These are phyloP conservation scores for Leptonema lineaticorne DNA, from an alignment of 1,140 invertebrate genomes.

Conservation along the genomic window DNA sequence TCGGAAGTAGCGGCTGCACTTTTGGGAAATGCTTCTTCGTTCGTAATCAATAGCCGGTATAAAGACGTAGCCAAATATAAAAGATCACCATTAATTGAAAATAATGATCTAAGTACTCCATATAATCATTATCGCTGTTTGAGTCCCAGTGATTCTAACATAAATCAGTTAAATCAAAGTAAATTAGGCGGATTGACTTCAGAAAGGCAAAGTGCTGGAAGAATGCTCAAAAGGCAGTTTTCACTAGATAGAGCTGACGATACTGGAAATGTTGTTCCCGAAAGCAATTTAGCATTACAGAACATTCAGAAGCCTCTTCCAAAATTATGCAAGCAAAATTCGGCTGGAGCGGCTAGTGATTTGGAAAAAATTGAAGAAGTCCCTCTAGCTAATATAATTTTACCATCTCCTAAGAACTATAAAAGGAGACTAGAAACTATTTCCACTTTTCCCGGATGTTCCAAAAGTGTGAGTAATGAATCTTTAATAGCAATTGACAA, in stretches of 20 bases:
- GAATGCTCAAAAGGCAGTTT: conserved; percentile 67
- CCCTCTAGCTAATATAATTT: conserved; percentile 45
- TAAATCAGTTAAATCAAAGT: conserved; percentile 49
- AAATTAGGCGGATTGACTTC: conserved; percentile 45
- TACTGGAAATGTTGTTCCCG: conserved; percentile 45
- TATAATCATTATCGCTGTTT: conserved; percentile 72
- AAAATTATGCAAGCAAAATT: conserved; percentile 68
- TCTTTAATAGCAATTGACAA: conserved; percentile 40
- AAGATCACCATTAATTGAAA: conserved; percentile 52
- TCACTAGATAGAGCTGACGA: conserved; percentile 69
- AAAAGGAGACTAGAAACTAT: conserved; percentile 34
- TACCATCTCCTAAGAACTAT: conserved; percentile 38
- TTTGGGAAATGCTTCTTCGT: conserved; percentile 58
- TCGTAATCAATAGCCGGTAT: conserved; percentile 43
- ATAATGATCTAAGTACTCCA: conserved; percentile 68
- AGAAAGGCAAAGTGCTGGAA: conserved; percentile 47
- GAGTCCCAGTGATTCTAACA: conserved; percentile 64
- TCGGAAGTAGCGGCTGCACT: conserved; percentile 57
- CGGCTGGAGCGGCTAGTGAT: conserved; percentile 68
- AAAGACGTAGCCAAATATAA: conserved; percentile 45
- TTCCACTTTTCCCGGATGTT: conserved; percentile 40
- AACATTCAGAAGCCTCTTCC: conserved; percentile 44
- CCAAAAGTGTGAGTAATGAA: conserved; percentile 43
- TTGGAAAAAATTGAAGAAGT: conserved; percentile 71
- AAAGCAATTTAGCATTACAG: conserved; percentile 43